These are phyloP conservation scores for Spondyliosoma cantharus DNA, from an alignment of 2,797 vertebrate species.

Conservation along the genomic window DNA sequence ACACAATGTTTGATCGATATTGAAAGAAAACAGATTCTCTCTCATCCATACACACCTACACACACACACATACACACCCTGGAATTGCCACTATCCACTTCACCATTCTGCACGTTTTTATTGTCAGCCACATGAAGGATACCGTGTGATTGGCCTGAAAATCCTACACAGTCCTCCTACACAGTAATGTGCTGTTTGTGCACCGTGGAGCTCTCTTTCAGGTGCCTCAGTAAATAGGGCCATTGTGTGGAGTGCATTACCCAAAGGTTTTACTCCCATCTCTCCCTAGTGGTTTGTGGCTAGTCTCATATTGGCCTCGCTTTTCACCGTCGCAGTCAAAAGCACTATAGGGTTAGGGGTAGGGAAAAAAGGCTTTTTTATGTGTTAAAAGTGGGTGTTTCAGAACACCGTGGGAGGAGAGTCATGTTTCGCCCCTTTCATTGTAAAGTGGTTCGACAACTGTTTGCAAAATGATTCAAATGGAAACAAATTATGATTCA, in stretches of 20 bases:
- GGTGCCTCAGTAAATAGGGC: conserved; percentile 73
- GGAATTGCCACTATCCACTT: conserved; percentile 53
- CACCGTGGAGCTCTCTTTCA: conserved; percentile 68
- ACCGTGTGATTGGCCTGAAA: conserved; percentile 60
- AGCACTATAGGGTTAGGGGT: conserved; percentile 26
- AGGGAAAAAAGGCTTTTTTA: conserved; percentile 10
- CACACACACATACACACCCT: conserved; percentile 33
- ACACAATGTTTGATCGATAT: conserved; percentile 28
- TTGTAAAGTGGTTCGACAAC: conserved; percentile 13
- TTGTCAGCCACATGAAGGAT: conserved; percentile 58
- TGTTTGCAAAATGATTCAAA: conserved; percentile 48
- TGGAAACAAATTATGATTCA: conserved; percentile 55
- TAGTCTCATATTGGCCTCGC: conserved; percentile 53
- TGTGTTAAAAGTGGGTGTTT: conserved; percentile 31
- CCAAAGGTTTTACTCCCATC: conserved; percentile 73
- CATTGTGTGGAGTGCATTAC: conserved; percentile 79
- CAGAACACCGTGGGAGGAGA: conserved; percentile 12
- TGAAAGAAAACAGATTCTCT: conserved; percentile 10
- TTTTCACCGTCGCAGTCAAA: conserved; percentile 54
- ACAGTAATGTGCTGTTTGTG: conserved; percentile 69
- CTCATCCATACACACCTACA: conserved; percentile 50
- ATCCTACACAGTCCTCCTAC: conserved; percentile 73
- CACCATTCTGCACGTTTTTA: conserved; percentile 48
- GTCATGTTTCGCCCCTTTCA: conserved; percentile 2
- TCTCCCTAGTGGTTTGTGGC: conserved; percentile 59